Conservation (phyloP, 1,140 invertebrate species). For the Drosophila pallidifrons region DNA sequence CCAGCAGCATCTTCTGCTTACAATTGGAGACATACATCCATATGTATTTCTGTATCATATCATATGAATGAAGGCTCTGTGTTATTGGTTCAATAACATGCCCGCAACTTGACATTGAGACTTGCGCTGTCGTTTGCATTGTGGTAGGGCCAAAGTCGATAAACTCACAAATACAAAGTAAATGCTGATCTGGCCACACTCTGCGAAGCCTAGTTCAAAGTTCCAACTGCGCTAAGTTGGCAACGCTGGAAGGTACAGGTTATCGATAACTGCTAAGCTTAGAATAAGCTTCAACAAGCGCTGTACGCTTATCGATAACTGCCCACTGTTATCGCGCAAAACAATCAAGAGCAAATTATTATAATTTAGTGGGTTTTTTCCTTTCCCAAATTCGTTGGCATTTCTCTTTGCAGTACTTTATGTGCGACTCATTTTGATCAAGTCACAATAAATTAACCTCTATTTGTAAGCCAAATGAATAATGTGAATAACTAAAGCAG, state of each 20-base stretch:
- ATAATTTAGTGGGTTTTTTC: conserved; percentile 5
- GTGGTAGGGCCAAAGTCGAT: conserved; percentile 57
- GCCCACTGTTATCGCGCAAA: neutral
- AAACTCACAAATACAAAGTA: neutral
- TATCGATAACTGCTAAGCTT: too few species aligned
- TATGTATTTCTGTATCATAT: conserved; percentile 25
- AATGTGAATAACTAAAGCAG: conserved; percentile 77
- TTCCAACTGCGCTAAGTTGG: neutral
- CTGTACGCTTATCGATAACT: conserved; percentile 5
- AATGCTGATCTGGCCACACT: neutral
- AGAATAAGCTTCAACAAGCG: neutral
- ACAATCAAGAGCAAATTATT: conserved; percentile 16
- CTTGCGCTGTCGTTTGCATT: conserved; percentile 39
- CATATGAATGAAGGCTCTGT: conserved; percentile 51
- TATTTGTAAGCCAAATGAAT: conserved; percentile 81
- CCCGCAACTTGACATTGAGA: conserved; percentile 67
- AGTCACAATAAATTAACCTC: conserved; percentile 79
- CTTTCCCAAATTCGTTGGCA: conserved; percentile 38
- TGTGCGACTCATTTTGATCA: conserved; percentile 69
- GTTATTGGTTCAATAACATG: conserved; percentile 71
- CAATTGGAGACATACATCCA: conserved; percentile 6
- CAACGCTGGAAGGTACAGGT: neutral
- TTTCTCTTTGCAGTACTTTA: conserved; percentile 59
- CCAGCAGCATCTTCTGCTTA: neutral
- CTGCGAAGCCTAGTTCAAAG: neutral